Evolutionary conservation across 2,888 invertebrate species (phyloP), one percentile per base, ranked within the genome.

Genomic region (Tiliacea aurago): DNA sequence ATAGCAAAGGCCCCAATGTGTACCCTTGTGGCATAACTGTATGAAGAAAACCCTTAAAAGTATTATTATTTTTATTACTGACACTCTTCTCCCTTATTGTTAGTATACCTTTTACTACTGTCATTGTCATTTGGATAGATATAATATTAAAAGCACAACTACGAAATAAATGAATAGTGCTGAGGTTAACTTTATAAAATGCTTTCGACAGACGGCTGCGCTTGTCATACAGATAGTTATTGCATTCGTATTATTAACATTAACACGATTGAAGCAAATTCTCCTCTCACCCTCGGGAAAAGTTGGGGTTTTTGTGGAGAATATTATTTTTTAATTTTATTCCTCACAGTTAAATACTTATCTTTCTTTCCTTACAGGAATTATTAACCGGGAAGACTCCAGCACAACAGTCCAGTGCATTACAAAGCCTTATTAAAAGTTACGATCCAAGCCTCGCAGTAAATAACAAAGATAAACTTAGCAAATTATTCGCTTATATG

Each of bases 341-440:
- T 64, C 51, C 15, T 51, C n/a, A 33, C 13, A 33, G n/a, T 64
- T 53, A 37, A 33, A n/a, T 33, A n/a, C 10, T 64, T 64, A 18
- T 53, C 4, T 73, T 74, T 73, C 4, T 79, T 43, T 43, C 18
- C 4, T 94, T 93, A 37, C 91, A 97, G 91, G 94, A 97, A 85
- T 90, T 98, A 70, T 91, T 99, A 28, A 90, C 95, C 64, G 96
- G 97, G 55, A 97, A 97, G 86, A 95, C 97, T 13, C 95, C 97
- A 2, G 94, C 97, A 20, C 97, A 98, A 87, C 98, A 98, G 88
- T 95, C 97, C 0, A 95, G 97, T 18, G 97, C 98, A 15, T 90
- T 99, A 63, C 98, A 98, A 88, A 97, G 98, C 87, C 97, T 99
- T 84, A 98, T 99, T 28, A 99, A 99, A 94, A 98, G 98, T 88